phyloP scores from a whole-genome alignment of 2,113 vertebrate species.

The Reinhardtius hippoglossoides region DNA sequence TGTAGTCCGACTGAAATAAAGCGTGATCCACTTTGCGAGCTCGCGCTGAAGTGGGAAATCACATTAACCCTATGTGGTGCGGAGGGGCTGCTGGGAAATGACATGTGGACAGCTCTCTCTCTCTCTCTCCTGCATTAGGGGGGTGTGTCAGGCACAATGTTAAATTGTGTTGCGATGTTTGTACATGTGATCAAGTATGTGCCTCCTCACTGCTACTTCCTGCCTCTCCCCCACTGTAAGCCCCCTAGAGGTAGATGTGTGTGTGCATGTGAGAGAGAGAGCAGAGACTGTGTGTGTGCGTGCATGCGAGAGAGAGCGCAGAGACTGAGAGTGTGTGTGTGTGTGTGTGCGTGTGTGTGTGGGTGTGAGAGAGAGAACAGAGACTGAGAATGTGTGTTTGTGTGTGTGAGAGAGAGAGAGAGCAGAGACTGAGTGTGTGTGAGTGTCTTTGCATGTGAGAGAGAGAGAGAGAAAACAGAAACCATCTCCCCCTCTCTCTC shows the following conservation, averaged over 20 bases:
- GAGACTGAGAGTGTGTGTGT: slow-evolving; percentile 17
- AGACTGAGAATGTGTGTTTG: slow-evolving; percentile 15
- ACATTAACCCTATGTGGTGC: slow-evolving; percentile 53
- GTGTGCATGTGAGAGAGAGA: slow-evolving; percentile 5
- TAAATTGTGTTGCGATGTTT: slow-evolving; percentile 82
- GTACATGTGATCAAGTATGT: slow-evolving; percentile 83
- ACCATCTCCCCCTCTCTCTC: too few relatives aligned
- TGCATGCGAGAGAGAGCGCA: neutral
- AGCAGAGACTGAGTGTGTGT: too few relatives aligned
- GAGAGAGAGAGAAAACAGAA: neutral
- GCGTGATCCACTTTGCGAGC: slow-evolving; percentile 54
- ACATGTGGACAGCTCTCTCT: slow-evolving; percentile 45
- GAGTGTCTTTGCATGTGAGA: too few relatives aligned
- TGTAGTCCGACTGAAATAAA: slow-evolving; percentile 55
- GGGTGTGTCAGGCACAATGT: slow-evolving; percentile 83
- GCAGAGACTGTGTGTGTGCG: neutral
- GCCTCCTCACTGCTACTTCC: slow-evolving; percentile 75
- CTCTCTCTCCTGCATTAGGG: slow-evolving; percentile 72
- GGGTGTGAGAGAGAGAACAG: neutral
- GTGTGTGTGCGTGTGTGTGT: slow-evolving; percentile 36
- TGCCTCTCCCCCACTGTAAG: slow-evolving; percentile 47
- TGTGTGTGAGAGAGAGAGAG: slow-evolving; percentile 34
- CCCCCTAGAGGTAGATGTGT: slow-evolving; percentile 72
- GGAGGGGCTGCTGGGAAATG: slow-evolving; percentile 46
- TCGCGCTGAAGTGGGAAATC: slow-evolving; percentile 57